Base-by-base conservation (phyloP, 2,888 invertebrate genomes). In the Liopterus haemorrhoidalis region DNA sequence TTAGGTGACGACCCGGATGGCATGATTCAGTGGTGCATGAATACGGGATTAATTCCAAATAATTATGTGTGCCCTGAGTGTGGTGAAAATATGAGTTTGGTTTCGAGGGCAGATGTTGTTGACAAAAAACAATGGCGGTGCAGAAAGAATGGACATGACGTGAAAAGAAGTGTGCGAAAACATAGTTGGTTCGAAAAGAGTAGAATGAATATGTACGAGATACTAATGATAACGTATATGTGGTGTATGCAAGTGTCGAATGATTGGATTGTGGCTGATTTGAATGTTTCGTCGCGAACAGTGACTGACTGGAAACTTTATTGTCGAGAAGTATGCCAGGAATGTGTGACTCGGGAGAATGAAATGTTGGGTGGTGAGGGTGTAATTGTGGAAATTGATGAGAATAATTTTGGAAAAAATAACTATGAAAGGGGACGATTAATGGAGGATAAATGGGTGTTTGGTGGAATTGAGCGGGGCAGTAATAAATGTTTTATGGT, bases 301-400 rank as follows among this genome's bases (percentile, higher is more conserved):
- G 22, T 22, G 5, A 6, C 6, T 22, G 22, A 22, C 9, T 22
- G 22, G 22, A 22, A 22, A 9, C 5, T 5, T 22, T 22, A 6
- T 8, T 22, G 22, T 8, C 22, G 22, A 9, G 6, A 22, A 22
- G 22, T 22, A 9, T 22, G 22, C 9, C 6, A 5, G 9, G 22
- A 22, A 22, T 22, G 22, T 22, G 22, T 22, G 9, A 22, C 9
- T 6, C 5, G 22, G 9, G 22, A 22, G 6, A 22, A 9, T 22
- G 22, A 22, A 6, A 22, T 22, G 22, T 22, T 22, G 22, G 22
- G 22, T 22, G 6, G 22, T 22, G 22, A 22, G 9, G 35, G 35
- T n/a, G n/a, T 16, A 9, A 33, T 33, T 18, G 19, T 33, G 35
- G 19, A 33, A 19, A 33, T 33, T n/a, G 35, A 5, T 19, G 35